A percentile compares a stretch with the other conserved stretches of the same genome.
Conservation (phyloP, 1,140 invertebrate species). For the Argopecten irradians region DNA sequence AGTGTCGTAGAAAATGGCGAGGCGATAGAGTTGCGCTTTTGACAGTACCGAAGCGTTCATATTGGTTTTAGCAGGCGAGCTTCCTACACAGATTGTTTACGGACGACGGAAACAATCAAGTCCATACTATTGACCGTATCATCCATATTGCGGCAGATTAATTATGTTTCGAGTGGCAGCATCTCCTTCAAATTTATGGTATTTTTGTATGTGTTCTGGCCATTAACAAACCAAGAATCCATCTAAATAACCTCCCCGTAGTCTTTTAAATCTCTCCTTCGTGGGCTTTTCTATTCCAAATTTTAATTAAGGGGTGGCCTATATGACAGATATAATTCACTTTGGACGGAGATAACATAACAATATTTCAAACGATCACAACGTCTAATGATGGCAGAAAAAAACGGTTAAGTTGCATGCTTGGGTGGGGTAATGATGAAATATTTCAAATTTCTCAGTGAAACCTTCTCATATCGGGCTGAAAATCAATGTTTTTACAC, state of each 20-base stretch:
- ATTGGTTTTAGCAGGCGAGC: no score
- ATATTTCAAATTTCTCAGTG: neutral
- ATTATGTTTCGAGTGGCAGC: constrained; percentile 5
- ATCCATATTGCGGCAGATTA: neutral
- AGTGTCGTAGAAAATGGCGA: no score
- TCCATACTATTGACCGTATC: neutral
- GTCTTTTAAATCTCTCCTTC: neutral
- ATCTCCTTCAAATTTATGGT: constrained; percentile 3
- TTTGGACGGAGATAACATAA: constrained; percentile 17
- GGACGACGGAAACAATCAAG: neutral
- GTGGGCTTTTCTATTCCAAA: constrained; percentile 14
- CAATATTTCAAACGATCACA: neutral
- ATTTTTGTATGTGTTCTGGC: neutral
- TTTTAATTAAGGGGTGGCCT: constrained; percentile 16
- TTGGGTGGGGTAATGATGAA: neutral
- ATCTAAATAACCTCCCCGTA: neutral
- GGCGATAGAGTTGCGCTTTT: no score
- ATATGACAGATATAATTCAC: constrained; percentile 3
- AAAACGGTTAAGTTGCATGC: neutral
- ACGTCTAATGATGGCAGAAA: constrained; percentile 1
- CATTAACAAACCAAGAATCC: neutral
- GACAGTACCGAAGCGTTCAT: no score
- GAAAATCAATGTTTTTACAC: constrained; percentile 6
- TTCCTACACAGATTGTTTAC: no score
- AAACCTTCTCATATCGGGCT: neutral